phyloP scores from a whole-genome alignment of 37 sponge, comb jelly and placozoan genomes.

The Cladorhizidae sp. region DNA sequence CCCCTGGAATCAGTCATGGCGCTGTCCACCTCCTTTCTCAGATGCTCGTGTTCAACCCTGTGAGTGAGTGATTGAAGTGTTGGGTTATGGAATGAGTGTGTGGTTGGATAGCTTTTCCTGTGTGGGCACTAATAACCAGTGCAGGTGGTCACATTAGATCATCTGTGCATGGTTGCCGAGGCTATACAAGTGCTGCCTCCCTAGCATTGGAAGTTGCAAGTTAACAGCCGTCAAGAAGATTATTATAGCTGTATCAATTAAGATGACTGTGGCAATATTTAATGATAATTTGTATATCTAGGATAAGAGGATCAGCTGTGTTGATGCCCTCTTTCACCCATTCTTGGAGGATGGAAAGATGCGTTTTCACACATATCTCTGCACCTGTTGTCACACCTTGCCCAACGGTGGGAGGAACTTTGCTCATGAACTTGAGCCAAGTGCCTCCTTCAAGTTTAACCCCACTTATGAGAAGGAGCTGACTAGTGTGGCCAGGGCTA shows the following conservation, averaged over 20 bases:
- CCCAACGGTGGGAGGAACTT: slow-evolving; percentile 23
- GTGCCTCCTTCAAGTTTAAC: slow-evolving; percentile 48
- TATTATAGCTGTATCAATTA: too few relatives aligned
- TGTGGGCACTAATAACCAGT: background rate
- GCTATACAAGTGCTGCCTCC: too few relatives aligned
- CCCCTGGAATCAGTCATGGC: slow-evolving; percentile 57
- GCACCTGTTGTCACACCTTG: slow-evolving; percentile 68
- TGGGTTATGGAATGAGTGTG: background rate
- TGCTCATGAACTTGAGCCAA: slow-evolving; percentile 68
- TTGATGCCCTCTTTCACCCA: slow-evolving; percentile 80
- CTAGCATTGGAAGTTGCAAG: too few relatives aligned
- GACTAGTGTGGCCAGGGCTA: slow-evolving; percentile 45
- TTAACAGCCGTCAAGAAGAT: too few relatives aligned
- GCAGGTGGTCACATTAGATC: too few relatives aligned
- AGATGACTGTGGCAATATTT: too few relatives aligned
- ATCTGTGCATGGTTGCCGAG: background rate
- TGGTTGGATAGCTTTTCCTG: background rate
- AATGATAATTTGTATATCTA: too few relatives aligned
- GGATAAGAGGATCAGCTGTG: slow-evolving; percentile 61
- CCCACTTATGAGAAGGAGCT: slow-evolving; percentile 68
- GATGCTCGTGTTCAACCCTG: slow-evolving; percentile 85
- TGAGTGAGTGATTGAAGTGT: slow-evolving; percentile 33
- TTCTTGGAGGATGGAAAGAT: slow-evolving; percentile 84
- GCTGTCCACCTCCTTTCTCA: slow-evolving; percentile 85
- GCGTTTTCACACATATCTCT: slow-evolving; percentile 73